These are phyloP conservation scores for Pseudococcus jackbeardsleyi DNA, from an alignment of 2,888 invertebrate genomes.

Conservation along the genomic window DNA sequence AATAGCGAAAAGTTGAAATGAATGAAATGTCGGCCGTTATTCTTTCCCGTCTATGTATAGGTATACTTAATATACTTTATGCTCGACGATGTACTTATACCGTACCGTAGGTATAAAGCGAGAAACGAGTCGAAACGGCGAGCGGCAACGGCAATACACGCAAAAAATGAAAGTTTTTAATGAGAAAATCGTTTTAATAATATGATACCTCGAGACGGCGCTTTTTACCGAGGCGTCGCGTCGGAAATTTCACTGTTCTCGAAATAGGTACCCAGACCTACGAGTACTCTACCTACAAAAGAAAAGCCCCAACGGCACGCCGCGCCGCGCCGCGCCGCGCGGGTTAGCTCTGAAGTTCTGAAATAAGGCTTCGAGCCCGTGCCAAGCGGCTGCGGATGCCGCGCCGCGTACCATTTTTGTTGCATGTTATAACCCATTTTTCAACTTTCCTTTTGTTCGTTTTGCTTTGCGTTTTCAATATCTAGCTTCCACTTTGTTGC, in stretches of 20 bases:
- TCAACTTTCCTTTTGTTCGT: too few relatives aligned
- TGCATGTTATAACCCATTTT: too few relatives aligned
- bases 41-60: neutral
- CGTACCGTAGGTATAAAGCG: neutral
- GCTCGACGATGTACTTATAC: neutral
- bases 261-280: too few relatives aligned
- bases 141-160: neutral
- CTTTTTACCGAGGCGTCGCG: neutral
- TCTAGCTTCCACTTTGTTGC: too few relatives aligned
- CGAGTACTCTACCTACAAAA: too few relatives aligned
- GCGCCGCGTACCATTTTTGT: too few relatives aligned
- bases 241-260: neutral
- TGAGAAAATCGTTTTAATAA: constrained; percentile 12
- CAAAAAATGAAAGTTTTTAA: constrained; percentile 22
- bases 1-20: constrained; percentile 15
- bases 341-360: too few relatives aligned
- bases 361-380: too few relatives aligned
- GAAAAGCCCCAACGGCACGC: neutral
- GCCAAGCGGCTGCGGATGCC: too few relatives aligned
- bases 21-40: constrained; percentile 27
- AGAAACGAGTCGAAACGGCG: neutral
- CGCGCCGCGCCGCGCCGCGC: too few relatives aligned
- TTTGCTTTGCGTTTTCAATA: too few relatives aligned
- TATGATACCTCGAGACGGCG: neutral
- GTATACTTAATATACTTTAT: too few relatives aligned